Conservation (phyloP, 2,113 vertebrate genomes). For the Scomber scombrus region DNA sequence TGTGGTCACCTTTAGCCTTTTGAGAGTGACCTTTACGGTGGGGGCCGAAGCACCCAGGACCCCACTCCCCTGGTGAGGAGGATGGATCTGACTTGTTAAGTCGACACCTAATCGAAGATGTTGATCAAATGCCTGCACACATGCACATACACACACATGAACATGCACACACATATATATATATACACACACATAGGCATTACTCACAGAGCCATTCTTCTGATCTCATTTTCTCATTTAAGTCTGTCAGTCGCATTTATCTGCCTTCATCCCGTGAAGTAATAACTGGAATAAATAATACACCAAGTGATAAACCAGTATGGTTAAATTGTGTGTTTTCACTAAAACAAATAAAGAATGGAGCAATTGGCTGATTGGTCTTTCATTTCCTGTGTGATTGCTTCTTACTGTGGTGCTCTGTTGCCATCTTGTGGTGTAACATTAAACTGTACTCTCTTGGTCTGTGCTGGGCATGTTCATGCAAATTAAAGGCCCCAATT, state of each 20-base stretch:
- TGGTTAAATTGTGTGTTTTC: conserved; percentile 85
- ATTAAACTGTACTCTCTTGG: not conserved
- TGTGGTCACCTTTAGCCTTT: conserved; percentile 71
- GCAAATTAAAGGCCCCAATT: too few species aligned
- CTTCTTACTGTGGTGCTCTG: conserved; percentile 29
- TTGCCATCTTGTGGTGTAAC: conserved; percentile 65
- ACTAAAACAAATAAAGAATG: conserved; percentile 83
- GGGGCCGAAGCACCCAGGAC: conserved; percentile 51
- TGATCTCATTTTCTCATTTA: conserved; percentile 59
- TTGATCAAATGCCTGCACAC: conserved; percentile 75
- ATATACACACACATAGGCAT: conserved; percentile 10
- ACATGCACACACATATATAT: conserved; percentile 2
- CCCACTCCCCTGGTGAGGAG: conserved; percentile 37
- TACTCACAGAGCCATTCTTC: conserved; percentile 64
- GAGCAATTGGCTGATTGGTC: conserved; percentile 66
- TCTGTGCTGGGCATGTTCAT: too few species aligned
- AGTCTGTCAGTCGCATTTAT: conserved; percentile 67
- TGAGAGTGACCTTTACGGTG: conserved; percentile 71
- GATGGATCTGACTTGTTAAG: conserved; percentile 74
- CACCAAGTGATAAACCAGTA: conserved; percentile 75
- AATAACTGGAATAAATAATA: conserved; percentile 77
- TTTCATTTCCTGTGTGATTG: conserved; percentile 29
- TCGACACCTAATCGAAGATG: conserved; percentile 79
- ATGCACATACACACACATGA: conserved; percentile 16
- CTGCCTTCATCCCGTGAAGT: conserved; percentile 72